Evolutionary conservation across 2,113 vertebrate species (phyloP).

Genomic region (Turnix velox): DNA sequence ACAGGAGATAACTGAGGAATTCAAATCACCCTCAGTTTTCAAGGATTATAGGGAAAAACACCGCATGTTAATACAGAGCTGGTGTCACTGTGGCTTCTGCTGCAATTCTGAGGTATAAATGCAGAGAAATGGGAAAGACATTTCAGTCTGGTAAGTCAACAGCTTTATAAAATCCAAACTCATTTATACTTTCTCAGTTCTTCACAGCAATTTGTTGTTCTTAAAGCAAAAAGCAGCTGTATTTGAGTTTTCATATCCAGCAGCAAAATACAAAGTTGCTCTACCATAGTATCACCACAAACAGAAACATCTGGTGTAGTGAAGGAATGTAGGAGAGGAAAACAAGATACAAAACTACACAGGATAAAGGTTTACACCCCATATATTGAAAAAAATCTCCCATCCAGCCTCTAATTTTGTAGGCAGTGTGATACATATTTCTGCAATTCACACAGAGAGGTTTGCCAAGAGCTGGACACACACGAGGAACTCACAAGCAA

Average conservation of each 20-base stretch:
- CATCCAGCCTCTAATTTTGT: not conserved
- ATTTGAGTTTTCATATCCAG: not conserved
- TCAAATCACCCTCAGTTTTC: not conserved
- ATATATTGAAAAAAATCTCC: not conserved
- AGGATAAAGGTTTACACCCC: not conserved
- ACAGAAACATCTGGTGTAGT: not conserved
- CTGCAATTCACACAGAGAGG: not conserved
- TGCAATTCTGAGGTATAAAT: not conserved
- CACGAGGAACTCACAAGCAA: not conserved
- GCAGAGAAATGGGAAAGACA: not conserved
- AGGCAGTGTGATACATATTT: accelerated
- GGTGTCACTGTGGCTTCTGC: not conserved
- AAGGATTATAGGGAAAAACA: not conserved
- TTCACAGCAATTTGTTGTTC: not conserved
- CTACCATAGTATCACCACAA: not conserved
- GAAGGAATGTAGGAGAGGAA: not conserved
- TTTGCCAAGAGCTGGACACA: not conserved
- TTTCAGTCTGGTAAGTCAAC: not conserved
- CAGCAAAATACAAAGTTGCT: not conserved
- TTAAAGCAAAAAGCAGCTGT: not conserved
- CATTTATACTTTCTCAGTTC: not conserved
- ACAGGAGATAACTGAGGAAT: not conserved
- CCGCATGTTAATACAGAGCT: not conserved
- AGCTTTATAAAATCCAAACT: not conserved
- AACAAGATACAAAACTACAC: not conserved